phyloP scores from a whole-genome alignment of 2,113 vertebrate species.

The Plectropomus leopardus region DNA sequence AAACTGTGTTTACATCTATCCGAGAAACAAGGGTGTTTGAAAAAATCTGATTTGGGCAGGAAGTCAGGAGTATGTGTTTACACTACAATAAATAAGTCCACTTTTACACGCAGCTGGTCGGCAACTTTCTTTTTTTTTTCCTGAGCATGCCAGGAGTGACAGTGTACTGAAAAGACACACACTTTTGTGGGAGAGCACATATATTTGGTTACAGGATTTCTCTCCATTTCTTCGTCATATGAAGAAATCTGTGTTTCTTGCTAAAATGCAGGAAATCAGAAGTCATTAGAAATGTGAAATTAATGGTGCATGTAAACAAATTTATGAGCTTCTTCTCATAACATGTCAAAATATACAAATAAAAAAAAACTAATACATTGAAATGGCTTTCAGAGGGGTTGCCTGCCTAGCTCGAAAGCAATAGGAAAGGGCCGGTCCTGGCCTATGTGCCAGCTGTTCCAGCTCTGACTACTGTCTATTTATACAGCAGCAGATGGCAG shows the following conservation, averaged over 20 bases:
- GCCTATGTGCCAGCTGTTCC: conserved; percentile 78
- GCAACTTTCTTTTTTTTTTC: neutral
- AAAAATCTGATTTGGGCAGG: neutral
- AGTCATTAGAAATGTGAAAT: neutral
- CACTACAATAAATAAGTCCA: neutral
- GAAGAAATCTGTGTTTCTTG: neutral
- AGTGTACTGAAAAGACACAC: neutral
- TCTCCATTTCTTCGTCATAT: neutral
- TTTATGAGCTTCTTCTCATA: neutral
- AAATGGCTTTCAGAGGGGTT: conserved; percentile 26
- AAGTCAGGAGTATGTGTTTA: neutral
- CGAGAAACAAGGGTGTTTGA: neutral
- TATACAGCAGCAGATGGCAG: conserved; percentile 86
- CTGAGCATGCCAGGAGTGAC: neutral
- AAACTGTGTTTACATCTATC: neutral
- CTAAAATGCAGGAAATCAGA: neutral
- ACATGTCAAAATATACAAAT: neutral
- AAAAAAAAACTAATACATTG: neutral
- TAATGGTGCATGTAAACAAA: neutral
- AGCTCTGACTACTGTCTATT: conserved; percentile 80
- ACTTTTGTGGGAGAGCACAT: neutral
- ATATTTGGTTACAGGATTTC: neutral
- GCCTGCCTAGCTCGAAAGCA: conserved; percentile 52
- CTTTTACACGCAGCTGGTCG: neutral
- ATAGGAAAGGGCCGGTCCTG: conserved; percentile 62